These are phyloP conservation scores for Andrena chrysosceles DNA, from an alignment of 2,888 invertebrate species.

Conservation along the genomic window DNA sequence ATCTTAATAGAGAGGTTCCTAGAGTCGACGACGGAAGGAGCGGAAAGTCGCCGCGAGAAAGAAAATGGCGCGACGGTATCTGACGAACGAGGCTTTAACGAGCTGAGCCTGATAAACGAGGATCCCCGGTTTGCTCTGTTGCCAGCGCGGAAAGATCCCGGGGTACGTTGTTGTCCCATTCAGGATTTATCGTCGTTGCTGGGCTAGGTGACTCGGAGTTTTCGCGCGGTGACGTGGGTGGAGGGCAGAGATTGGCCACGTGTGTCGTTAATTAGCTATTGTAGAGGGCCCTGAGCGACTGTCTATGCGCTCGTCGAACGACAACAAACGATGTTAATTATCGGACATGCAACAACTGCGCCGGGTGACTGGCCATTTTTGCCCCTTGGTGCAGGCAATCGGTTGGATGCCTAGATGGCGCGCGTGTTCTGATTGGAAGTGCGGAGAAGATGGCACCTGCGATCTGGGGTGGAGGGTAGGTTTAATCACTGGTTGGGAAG, in stretches of 20 bases:
- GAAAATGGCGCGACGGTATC: slow-evolving; percentile 1
- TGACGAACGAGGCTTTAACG: slow-evolving; percentile 19
- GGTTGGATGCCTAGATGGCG: neutral
- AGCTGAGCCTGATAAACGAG: slow-evolving; percentile 5
- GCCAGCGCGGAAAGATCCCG: neutral
- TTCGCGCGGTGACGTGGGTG: slow-evolving; percentile 52
- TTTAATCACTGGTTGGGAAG: too few relatives aligned
- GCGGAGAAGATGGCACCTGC: too few relatives aligned
- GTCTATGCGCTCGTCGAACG: slow-evolving; percentile 17
- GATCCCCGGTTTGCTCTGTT: slow-evolving; percentile 8
- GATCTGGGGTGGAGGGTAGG: too few relatives aligned
- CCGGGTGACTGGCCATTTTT: slow-evolving; percentile 31
- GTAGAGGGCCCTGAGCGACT: slow-evolving; percentile 29
- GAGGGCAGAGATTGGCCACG: slow-evolving; percentile 49
- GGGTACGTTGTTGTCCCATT: slow-evolving; percentile 3
- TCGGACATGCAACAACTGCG: slow-evolving; percentile 44
- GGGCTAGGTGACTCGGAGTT: slow-evolving; percentile 23
- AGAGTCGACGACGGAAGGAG: neutral
- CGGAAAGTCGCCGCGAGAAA: slow-evolving; percentile 5
- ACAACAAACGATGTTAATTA: slow-evolving; percentile 61
- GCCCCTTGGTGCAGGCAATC: neutral
- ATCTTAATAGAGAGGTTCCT: slow-evolving; percentile 27
- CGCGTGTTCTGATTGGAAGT: too few relatives aligned
- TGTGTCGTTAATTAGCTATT: slow-evolving; percentile 71
- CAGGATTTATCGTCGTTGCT: slow-evolving; percentile 14